Conservation (phyloP, 2,888 invertebrate species). For the Lycophotia porphyrea region DNA sequence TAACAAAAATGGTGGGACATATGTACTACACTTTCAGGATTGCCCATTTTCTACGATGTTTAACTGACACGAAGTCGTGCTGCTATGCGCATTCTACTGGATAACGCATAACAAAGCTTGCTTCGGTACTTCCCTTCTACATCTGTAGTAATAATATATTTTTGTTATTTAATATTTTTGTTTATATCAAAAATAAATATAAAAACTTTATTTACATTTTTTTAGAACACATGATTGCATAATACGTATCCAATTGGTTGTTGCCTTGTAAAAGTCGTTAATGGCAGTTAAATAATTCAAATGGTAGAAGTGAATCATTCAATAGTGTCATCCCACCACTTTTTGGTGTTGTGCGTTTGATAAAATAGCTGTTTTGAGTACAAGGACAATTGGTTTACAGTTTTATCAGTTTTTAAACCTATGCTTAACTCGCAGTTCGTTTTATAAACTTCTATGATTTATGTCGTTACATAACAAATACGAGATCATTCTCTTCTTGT, state of each 20-base stretch:
- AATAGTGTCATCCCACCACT: slow-evolving; percentile 8
- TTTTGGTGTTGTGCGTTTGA: slow-evolving; percentile 5
- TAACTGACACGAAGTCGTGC: neutral
- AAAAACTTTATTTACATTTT: neutral
- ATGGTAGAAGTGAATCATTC: slow-evolving; percentile 15
- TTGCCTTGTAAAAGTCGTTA: slow-evolving; percentile 21
- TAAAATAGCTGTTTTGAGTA: slow-evolving; percentile 17
- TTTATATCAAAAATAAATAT: neutral
- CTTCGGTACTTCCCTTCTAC: neutral
- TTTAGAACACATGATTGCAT: slow-evolving; percentile 4
- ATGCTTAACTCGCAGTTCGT: neutral
- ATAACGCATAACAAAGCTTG: neutral
- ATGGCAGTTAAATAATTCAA: slow-evolving; percentile 23
- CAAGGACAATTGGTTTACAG: slow-evolving; percentile 10
- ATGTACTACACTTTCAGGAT: neutral
- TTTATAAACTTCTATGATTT: neutral
- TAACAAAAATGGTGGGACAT: neutral
- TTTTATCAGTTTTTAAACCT: neutral
- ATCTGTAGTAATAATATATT: no score
- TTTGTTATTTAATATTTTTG: no score
- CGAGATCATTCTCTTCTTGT: neutral
- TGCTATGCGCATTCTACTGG: neutral
- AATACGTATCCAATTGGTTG: slow-evolving; percentile 16
- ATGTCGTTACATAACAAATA: neutral
- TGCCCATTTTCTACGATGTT: neutral